phyloP scores from a whole-genome alignment of 2,888 invertebrate species.

The Lycocerus yunnanus region DNA sequence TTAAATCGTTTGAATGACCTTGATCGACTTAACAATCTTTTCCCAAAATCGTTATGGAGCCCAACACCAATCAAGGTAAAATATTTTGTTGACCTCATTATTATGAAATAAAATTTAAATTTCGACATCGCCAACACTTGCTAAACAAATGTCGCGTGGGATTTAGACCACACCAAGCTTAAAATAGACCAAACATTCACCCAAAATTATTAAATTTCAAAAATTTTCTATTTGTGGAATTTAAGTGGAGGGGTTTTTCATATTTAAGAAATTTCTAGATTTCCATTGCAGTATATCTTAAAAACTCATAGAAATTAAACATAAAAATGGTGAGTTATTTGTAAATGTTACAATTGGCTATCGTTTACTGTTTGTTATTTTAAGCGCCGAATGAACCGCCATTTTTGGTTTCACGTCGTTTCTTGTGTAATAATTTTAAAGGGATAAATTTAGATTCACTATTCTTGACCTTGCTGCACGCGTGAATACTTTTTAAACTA shows the following conservation, averaged over 20 bases:
- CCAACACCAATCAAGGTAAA: conserved; percentile 71
- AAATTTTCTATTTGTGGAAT: neutral
- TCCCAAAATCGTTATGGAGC: conserved; percentile 61
- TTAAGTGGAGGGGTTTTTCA: neutral
- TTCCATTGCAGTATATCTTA: neutral
- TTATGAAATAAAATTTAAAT: neutral
- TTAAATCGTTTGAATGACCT: conserved; percentile 81
- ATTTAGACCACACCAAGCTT: neutral
- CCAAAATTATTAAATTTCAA: neutral
- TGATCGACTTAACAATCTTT: conserved; percentile 60
- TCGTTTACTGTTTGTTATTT: neutral
- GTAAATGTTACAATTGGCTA: neutral
- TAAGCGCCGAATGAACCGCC: neutral
- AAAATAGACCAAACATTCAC: neutral
- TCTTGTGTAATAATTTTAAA: neutral
- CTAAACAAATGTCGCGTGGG: neutral
- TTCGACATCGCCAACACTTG: neutral
- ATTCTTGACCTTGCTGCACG: neutral
- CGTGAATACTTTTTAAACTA: neutral
- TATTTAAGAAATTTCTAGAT: neutral
- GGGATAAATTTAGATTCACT: neutral
- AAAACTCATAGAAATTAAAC: neutral
- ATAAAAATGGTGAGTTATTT: neutral
- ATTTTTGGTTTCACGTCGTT: neutral
- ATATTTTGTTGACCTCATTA: neutral